These are phyloP conservation scores for Holothuria glaberrima DNA, from an alignment of 35 echinoderm and acorn worm species.

Conservation along the genomic window DNA sequence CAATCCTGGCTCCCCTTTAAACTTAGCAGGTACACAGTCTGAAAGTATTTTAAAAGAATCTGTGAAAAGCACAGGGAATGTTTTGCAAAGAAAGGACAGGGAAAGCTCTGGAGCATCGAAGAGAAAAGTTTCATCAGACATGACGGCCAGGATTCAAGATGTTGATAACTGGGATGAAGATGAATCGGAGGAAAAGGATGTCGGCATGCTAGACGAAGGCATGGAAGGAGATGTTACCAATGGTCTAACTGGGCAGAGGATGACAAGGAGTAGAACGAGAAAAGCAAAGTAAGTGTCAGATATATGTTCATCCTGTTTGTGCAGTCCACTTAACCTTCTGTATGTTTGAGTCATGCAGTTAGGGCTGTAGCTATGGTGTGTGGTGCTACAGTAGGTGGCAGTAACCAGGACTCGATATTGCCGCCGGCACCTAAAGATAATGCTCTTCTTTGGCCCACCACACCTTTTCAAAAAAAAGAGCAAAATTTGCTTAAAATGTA, in stretches of 20 bases:
- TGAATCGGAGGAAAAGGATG: not conserved
- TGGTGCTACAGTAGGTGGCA: no score
- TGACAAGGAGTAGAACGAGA: constrained; percentile 37
- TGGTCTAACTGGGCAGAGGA: constrained; percentile 17
- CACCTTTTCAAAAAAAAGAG: no score
- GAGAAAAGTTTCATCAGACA: not conserved
- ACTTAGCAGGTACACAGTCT: not conserved
- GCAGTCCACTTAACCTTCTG: no score
- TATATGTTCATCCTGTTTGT: no score
- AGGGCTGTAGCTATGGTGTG: no score
- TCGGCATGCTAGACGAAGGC: not conserved
- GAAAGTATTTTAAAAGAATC: not conserved
- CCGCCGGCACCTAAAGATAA: no score
- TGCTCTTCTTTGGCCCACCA: no score
- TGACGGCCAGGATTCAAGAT: no score
- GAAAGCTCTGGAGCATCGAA: not conserved
- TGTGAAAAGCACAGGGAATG: not conserved
- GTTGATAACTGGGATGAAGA: constrained; percentile 6
- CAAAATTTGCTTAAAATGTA: no score
- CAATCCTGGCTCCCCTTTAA: not conserved
- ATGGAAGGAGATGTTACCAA: not conserved
- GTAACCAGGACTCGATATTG: no score
- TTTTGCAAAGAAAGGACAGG: not conserved
- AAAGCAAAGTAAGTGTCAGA: constrained; percentile 21
- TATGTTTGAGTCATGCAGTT: no score